A percentile compares a stretch with the other conserved stretches of the same genome.
Conservation (phyloP, 2,888 invertebrate genomes). For the Nycteola revayana region DNA sequence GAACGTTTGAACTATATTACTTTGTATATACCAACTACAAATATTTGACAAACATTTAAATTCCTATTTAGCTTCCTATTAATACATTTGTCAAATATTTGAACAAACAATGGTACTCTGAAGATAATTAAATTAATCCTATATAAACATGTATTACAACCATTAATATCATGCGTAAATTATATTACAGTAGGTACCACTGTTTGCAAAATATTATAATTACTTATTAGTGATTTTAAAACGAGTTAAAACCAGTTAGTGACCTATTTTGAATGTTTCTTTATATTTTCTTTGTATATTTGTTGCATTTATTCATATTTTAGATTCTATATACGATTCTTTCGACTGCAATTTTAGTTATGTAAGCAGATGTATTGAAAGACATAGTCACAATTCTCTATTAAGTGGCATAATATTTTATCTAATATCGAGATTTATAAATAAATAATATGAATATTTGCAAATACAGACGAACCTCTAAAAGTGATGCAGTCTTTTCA, state of each 20-base stretch:
- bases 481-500: too few relatives aligned
- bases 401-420: constrained; percentile 33
- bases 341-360: constrained; percentile 52
- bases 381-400: constrained; percentile 33
- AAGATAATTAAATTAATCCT: not conserved
- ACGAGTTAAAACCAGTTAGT: constrained; percentile 40
- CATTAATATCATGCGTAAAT: too few relatives aligned
- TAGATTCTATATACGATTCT: constrained; percentile 30
- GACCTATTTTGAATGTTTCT: constrained; percentile 35
- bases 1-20: too few relatives aligned
- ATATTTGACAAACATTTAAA: constrained; percentile 23
- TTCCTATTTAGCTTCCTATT: constrained; percentile 10
- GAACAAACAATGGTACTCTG: constrained; percentile 16
- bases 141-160: constrained; percentile 3
- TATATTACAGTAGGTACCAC: too few relatives aligned
- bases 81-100: constrained; percentile 23
- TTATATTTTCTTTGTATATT: constrained; percentile 60
- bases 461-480: not conserved
- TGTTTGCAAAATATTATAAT: constrained; percentile 17
- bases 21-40: constrained; percentile 3
- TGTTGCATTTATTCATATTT: constrained; percentile 72
- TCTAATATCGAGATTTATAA: constrained; percentile 13
- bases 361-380: constrained; percentile 35
- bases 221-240: constrained; percentile 31
- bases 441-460: constrained; percentile 11